Conservation (phyloP, 2,797 vertebrate species). For the Hoplostethus atlanticus region DNA sequence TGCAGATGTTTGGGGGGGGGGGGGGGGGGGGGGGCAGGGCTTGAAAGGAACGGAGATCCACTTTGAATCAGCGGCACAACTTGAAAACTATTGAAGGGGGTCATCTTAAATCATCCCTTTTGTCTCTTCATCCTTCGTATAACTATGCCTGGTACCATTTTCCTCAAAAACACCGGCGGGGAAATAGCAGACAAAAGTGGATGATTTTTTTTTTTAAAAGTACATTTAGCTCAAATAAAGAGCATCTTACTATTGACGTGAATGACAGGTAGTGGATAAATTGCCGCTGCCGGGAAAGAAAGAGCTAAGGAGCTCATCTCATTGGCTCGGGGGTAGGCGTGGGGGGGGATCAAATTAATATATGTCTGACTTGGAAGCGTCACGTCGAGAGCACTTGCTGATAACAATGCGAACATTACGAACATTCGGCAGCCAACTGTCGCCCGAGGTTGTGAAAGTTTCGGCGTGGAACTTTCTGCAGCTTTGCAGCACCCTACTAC, state of each 20-base stretch:
- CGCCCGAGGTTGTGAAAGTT: slow-evolving; percentile 31
- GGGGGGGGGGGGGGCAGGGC: slow-evolving; percentile 50
- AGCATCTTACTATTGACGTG: slow-evolving; percentile 55
- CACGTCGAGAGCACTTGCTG: slow-evolving; percentile 42
- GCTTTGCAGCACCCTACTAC: background rate
- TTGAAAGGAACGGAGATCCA: slow-evolving; percentile 76
- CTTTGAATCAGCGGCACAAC: slow-evolving; percentile 68
- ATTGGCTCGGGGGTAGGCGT: slow-evolving; percentile 47
- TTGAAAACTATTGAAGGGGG: slow-evolving; percentile 80
- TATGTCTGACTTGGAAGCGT: slow-evolving; percentile 33
- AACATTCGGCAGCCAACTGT: slow-evolving; percentile 21
- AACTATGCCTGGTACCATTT: slow-evolving; percentile 21
- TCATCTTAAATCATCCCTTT: slow-evolving; percentile 75
- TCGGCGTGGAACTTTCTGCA: slow-evolving; percentile 3
- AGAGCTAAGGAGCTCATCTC: slow-evolving; percentile 68
- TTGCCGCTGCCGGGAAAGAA: slow-evolving; percentile 69
- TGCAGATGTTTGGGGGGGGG: slow-evolving; percentile 68
- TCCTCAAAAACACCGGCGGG: slow-evolving; percentile 45
- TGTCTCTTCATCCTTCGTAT: slow-evolving; percentile 19
- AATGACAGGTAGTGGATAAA: slow-evolving; percentile 83
- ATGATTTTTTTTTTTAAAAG: slow-evolving; percentile 73
- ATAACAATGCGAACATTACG: slow-evolving; percentile 42
- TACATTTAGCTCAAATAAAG: slow-evolving; percentile 80
- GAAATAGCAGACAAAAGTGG: slow-evolving; percentile 58
- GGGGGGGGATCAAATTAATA: slow-evolving; percentile 52